Conservation (phyloP, 2,888 invertebrate genomes). For the Brassicogethes aeneus region DNA sequence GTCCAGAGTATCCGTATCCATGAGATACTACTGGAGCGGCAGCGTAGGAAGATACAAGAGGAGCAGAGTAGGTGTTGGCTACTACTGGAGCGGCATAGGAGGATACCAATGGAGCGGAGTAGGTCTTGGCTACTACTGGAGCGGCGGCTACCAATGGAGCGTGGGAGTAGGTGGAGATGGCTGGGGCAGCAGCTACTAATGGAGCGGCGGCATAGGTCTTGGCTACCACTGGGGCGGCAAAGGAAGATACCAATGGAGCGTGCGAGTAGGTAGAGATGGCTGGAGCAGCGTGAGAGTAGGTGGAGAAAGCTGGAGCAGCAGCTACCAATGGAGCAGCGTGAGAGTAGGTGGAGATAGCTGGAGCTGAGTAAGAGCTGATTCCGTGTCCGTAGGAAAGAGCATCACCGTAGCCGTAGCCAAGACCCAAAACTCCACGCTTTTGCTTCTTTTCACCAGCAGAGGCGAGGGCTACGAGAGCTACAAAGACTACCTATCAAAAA, state of each 20-base stretch:
- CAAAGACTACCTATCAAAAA: conserved; percentile 12
- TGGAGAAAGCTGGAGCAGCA: neutral
- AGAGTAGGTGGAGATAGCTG: neutral
- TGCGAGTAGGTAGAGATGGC: neutral
- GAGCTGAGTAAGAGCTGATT: neutral
- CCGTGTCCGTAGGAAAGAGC: neutral
- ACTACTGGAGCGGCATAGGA: conserved; percentile 4
- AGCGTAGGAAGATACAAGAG: conserved; percentile 5
- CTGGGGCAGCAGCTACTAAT: conserved; percentile 16
- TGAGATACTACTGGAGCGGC: conserved; percentile 8
- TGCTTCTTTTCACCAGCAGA: conserved; percentile 17
- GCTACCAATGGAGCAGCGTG: neutral
- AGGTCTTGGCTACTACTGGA: conserved; percentile 2
- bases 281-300: neutral
- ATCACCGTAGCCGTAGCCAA: conserved; percentile 12
- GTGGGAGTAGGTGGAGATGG: conserved; percentile 11
- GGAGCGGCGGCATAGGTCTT: no score
- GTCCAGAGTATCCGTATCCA: no score
- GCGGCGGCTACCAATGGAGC: conserved; percentile 11
- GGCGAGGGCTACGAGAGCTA: conserved; percentile 14
- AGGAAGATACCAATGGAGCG: neutral
- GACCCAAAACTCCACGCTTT: conserved; percentile 18
- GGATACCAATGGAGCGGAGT: conserved; percentile 15
- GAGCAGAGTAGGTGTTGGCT: conserved; percentile 11
- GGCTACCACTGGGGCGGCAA: conserved; percentile 1